Conservation (phyloP, 2,797 vertebrate genomes). For the Limosa lapponica region DNA sequence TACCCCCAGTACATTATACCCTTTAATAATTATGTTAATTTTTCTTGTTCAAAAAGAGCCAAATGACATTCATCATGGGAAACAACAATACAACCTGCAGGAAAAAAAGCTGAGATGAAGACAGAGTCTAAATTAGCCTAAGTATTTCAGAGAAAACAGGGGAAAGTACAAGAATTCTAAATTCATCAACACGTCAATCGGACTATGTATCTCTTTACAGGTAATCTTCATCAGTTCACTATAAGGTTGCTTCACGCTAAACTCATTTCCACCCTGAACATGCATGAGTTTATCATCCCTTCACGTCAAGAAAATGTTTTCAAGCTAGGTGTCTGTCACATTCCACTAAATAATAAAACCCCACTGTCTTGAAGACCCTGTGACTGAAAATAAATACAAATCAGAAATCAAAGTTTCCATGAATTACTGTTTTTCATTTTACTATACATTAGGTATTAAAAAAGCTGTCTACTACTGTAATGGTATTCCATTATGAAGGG, state of each 20-base stretch:
- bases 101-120: not conserved
- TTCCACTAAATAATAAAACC: not conserved
- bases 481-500: not conserved
- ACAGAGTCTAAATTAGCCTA: not conserved
- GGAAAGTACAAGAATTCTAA: not conserved
- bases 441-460: not conserved
- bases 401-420: not conserved
- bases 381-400: not conserved
- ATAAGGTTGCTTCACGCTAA: not conserved
- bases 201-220: rapidly evolving
- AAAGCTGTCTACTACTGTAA: not conserved
- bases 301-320: not conserved
- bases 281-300: not conserved
- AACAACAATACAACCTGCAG: not conserved
- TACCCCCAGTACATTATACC: not conserved
- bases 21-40: not conserved
- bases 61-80: not conserved
- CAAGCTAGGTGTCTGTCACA: not conserved
- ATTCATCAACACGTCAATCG: not conserved
- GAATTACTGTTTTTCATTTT: not conserved
- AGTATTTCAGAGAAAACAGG: not conserved
- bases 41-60: not conserved
- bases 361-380: not conserved
- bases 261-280: not conserved
- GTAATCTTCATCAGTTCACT: not conserved